Base-by-base conservation (phyloP, 2,888 invertebrate genomes). In the Entomobrya proxima region DNA sequence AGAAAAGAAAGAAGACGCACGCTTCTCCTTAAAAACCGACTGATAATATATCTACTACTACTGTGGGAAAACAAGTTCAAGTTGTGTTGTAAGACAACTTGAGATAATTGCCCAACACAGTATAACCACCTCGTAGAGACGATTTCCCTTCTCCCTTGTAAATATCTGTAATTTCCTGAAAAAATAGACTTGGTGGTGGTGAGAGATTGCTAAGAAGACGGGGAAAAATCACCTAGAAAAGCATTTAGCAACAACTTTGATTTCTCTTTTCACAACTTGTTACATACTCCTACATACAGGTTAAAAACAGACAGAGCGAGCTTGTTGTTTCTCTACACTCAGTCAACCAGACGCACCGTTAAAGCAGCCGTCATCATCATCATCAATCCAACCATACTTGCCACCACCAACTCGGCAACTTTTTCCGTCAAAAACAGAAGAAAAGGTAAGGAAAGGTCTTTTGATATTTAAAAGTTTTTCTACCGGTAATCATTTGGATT, bases 391-490 rank as follows among this genome's bases (percentile, higher is more conserved):
- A 32, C 64, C 35, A 64, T 35, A 64, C 5, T 30, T 7, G 32
- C 47, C 50, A 74, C 47, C 74, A 37, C 32, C 9, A 5, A 18
- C n/a, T 40, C 44, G 44, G 44, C 83, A 83, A 77, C 83, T 77
- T 75, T 69, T 69, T 55, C 83, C 77, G 77, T 83, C 83, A 83
- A 44, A 69, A 83, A 27, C 82, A 82, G 83, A 83, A 50, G 50
- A 50, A 24, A 74, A 74, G 83, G 83, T 77, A 83, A 83, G 83
- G 13, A 77, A 83, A 77, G 69, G 83, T 77, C 77, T 83, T 83
- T 83, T 83, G 83, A 77, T 83, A 77, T 77, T 77, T 83, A 79
- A 85, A 85, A 85, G 85, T 85, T 85, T 75, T 85, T 74, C 75
- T 37, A 52, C 83, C 30, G 64, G 85, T 79, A 85, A 85, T 85